Evolutionary conservation across 2,888 invertebrate genomes (phyloP).

Genomic region (Drosophila pseudotakahashii): DNA sequence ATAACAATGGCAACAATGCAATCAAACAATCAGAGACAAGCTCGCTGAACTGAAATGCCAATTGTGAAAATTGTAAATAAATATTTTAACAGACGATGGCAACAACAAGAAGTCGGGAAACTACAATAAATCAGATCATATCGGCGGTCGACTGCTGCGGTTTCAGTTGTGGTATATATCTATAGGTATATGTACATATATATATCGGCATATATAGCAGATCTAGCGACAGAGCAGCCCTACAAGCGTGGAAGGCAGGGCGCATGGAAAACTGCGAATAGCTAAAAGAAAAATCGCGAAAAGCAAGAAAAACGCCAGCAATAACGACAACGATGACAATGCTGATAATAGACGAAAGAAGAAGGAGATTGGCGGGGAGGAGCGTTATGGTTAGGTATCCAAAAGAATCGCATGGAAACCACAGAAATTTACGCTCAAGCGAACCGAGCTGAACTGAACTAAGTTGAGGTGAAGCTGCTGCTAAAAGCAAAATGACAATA

Average conservation of each 20-base stretch:
- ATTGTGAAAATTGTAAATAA: slow-evolving; percentile 82
- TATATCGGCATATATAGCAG: neutral
- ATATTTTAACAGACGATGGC: slow-evolving; percentile 77
- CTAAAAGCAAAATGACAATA: slow-evolving; percentile 76
- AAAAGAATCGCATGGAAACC: slow-evolving; percentile 51
- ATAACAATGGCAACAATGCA: slow-evolving; percentile 39
- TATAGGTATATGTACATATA: neutral
- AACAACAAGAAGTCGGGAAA: slow-evolving; percentile 57
- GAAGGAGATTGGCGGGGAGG: slow-evolving; percentile 4
- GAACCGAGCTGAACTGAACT: slow-evolving; percentile 42
- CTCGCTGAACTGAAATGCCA: slow-evolving; percentile 65
- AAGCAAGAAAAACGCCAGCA: slow-evolving; percentile 22
- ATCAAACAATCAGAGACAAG: slow-evolving; percentile 47
- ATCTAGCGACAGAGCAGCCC: slow-evolving; percentile 51
- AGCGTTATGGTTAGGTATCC: slow-evolving; percentile 13
- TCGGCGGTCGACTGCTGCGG: slow-evolving; percentile 53
- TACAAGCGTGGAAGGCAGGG: slow-evolving; percentile 63
- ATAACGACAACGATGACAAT: slow-evolving; percentile 59
- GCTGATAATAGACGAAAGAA: slow-evolving; percentile 50
- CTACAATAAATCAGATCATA: slow-evolving; percentile 79
- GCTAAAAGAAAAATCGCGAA: slow-evolving; percentile 48
- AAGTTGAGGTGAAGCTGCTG: slow-evolving; percentile 50
- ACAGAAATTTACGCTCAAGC: slow-evolving; percentile 55
- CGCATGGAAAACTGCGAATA: slow-evolving; percentile 33
- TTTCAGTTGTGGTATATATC: slow-evolving; percentile 22